Evolutionary conservation across 2,113 vertebrate genomes (phyloP), one percentile per base, ranked within the genome.

Genomic region (Alouatta palliata): DNA sequence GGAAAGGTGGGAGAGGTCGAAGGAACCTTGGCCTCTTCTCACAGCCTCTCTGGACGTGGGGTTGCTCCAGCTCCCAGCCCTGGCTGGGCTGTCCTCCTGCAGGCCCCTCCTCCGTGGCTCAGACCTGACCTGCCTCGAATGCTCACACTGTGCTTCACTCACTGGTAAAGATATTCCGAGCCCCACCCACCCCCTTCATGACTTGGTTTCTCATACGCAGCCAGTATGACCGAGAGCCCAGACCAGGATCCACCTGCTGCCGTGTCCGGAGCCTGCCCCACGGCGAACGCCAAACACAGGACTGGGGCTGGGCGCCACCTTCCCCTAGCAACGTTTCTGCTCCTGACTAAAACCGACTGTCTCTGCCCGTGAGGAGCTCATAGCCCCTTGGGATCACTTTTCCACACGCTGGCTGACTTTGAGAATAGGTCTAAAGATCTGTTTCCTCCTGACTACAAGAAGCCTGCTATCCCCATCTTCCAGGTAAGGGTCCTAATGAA

Each of bases 11-110:
- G 1, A 30, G 12, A 25, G 3, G 45, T 37, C 35, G 8, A 64
- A 30, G 16, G 54, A 11, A 37, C 1, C 43, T 17, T 6, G 6
- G 19, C 61, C 30, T 43, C 5, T 5, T 37, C 12, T 11, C 11
- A 3, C 5, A 8, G 1, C 2, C 6, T n/a, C 43, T 17, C 37
- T 0, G 3, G 47, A 20, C 0, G 8, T 6, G 30, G 56, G 16
- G 66, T 6, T 5, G 21, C n/a, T 4, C 17, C 2, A 27, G 61
- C 16, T 30, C 85, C 25, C 1, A 0, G 30, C 81, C 30, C 25
- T 20, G 1, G 30, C 17, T 11, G 30, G 1, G 30, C 71, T 19
- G 27, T 45, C 76, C 87, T 45, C 12, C 4, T 10, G 75, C 47
- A 66, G 76, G 80, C 37, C 0, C 0, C 7, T n/a, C 14, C 61